A percentile compares a stretch with the other conserved stretches of the same genome.
phyloP scores from a whole-genome alignment of 2,888 invertebrate species.

The Apocheima hispidaria region DNA sequence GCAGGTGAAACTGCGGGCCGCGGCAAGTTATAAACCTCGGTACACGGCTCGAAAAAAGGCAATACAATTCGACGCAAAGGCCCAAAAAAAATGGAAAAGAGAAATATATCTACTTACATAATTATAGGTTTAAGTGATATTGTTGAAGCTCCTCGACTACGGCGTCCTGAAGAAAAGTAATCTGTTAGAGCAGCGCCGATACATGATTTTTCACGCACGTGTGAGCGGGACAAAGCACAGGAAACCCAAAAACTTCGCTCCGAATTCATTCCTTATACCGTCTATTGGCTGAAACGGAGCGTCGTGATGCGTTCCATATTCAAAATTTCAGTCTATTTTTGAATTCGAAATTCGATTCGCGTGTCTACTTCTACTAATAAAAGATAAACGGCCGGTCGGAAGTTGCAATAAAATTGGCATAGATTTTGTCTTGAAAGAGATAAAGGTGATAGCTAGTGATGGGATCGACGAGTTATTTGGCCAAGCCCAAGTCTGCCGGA shows the following conservation, averaged over 20 bases:
- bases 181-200: constrained; percentile 61
- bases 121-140: not conserved
- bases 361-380: constrained; percentile 30
- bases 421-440: constrained; percentile 47
- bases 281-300: constrained; percentile 57
- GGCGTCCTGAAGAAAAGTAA: constrained; percentile 69
- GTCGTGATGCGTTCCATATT: constrained; percentile 55
- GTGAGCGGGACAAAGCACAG: constrained; percentile 69
- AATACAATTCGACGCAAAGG: too few species aligned
- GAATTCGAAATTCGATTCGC: constrained; percentile 37
- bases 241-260: constrained; percentile 64
- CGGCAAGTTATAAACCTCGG: too few species aligned
- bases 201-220: constrained; percentile 50
- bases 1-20: too few species aligned
- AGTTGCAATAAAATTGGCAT: constrained; percentile 49
- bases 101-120: too few species aligned
- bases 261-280: constrained; percentile 68
- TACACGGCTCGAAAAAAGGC: too few species aligned
- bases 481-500: constrained; percentile 71
- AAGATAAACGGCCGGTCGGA: constrained; percentile 35
- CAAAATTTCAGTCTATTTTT: constrained; percentile 52
- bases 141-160: constrained; percentile 56
- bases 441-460: constrained; percentile 56
- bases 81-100: too few species aligned
- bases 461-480: constrained; percentile 81